These are phyloP conservation scores for Cyrtodaria siliqua DNA, from an alignment of 2,888 invertebrate species.

Conservation along the genomic window DNA sequence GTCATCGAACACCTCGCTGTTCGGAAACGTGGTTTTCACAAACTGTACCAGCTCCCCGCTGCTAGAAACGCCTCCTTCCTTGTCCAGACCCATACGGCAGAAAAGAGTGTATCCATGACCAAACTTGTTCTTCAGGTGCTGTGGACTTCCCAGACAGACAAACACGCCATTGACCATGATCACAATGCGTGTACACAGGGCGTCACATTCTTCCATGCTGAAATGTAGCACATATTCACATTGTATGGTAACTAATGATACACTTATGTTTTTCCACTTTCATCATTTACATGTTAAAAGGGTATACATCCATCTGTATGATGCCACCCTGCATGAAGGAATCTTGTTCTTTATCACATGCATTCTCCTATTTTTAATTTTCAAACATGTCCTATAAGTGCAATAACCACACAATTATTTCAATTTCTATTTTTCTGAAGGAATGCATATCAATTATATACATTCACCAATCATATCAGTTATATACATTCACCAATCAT, in stretches of 20 bases:
- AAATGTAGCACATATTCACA: slow-evolving; percentile 33
- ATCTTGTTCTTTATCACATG: too few relatives aligned
- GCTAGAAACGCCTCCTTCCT: slow-evolving; percentile 66
- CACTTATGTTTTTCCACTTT: too few relatives aligned
- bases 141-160: slow-evolving; percentile 91
- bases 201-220: slow-evolving; percentile 96
- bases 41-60: slow-evolving; percentile 76
- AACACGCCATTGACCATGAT: slow-evolving; percentile 92
- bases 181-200: slow-evolving; percentile 91
- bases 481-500: too few relatives aligned
- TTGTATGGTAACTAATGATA: neutral
- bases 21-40: slow-evolving; percentile 87
- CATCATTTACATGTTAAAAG: too few relatives aligned
- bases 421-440: too few relatives aligned
- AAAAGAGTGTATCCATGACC: slow-evolving; percentile 86
- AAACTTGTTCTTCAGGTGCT: slow-evolving; percentile 91
- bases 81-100: slow-evolving; percentile 70
- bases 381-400: too few relatives aligned
- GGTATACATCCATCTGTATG: too few relatives aligned
- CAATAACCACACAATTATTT: too few relatives aligned
- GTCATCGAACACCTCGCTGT: slow-evolving; percentile 90
- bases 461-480: too few relatives aligned
- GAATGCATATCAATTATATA: too few relatives aligned
- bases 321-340: too few relatives aligned
- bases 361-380: too few relatives aligned